Percentiles rank a stretch among this genome's conserved stretches.
Conservation (phyloP, 2,888 invertebrate species). For the Synergus gifuensis region DNA sequence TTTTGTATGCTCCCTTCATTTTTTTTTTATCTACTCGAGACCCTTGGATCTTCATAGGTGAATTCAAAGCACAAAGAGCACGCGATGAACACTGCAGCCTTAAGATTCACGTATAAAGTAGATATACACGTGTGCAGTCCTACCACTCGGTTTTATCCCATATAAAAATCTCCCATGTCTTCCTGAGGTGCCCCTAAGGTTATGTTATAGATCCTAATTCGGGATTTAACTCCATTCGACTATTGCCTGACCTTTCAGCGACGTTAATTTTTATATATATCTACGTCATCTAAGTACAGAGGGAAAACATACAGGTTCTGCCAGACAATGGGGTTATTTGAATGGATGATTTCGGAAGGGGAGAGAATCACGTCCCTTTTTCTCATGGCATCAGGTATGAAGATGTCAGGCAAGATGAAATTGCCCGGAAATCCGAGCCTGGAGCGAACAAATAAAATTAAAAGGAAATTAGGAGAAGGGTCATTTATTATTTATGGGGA, state of each 20-base stretch:
- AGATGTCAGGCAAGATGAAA: slow-evolving; percentile 19
- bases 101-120: slow-evolving; percentile 31
- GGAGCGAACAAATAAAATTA: slow-evolving; percentile 30
- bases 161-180: background rate
- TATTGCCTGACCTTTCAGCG: slow-evolving; percentile 40
- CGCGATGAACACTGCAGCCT: slow-evolving; percentile 36
- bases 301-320: slow-evolving; percentile 40
- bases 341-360: slow-evolving; percentile 24
- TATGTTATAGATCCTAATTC: slow-evolving; percentile 36
- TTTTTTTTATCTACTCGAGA: slow-evolving; percentile 33
- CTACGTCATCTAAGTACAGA: slow-evolving; percentile 33
- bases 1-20: slow-evolving; percentile 30
- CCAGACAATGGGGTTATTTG: slow-evolving; percentile 37
- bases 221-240: slow-evolving; percentile 40
- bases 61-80: slow-evolving; percentile 41
- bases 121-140: slow-evolving; percentile 7
- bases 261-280: slow-evolving; percentile 39
- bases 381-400: slow-evolving; percentile 27
- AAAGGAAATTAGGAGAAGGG: slow-evolving; percentile 13
- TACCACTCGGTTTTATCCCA: slow-evolving; percentile 20
- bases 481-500: background rate
- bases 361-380: slow-evolving; percentile 17
- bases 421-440: slow-evolving; percentile 35
- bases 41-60: slow-evolving; percentile 39
- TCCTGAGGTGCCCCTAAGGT: slow-evolving; percentile 12